These are phyloP conservation scores for Luidia sarsii DNA, from an alignment of 53 echinoderm and acorn worm genomes.

Conservation along the genomic window DNA sequence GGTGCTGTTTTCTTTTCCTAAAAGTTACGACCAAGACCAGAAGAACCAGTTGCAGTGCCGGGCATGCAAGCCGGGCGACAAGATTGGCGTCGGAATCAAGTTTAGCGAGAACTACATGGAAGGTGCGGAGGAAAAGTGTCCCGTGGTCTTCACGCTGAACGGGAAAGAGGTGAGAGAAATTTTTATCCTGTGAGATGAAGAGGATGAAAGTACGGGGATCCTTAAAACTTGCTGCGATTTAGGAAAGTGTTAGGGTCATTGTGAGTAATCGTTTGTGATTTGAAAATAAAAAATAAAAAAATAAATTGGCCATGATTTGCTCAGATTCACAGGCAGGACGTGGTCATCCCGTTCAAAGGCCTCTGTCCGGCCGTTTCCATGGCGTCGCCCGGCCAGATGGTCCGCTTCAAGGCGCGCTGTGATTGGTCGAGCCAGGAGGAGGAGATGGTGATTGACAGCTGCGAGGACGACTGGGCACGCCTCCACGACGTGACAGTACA, in stretches of 20 bases:
- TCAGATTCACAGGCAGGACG: conserved; percentile 42
- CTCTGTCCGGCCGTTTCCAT: conserved; percentile 88
- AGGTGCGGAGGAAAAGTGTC: conserved; percentile 59
- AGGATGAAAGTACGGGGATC: no score
- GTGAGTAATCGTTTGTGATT: no score
- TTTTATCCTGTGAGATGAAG: no score
- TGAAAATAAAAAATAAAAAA: no score
- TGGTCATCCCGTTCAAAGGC: conserved; percentile 69
- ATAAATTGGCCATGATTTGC: no score
- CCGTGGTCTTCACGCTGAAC: conserved; percentile 83
- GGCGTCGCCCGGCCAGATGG: conserved; percentile 70
- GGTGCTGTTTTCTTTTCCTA: no score
- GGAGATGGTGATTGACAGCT: conserved; percentile 89
- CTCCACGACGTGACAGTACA: conserved; percentile 84
- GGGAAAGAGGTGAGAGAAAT: conserved; percentile 95
- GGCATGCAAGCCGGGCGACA: conserved; percentile 60
- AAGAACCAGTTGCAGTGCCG: conserved; percentile 19
- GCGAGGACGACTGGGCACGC: conserved; percentile 88
- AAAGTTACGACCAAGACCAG: conserved; percentile 30
- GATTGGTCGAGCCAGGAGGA: conserved; percentile 89
- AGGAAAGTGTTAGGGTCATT: no score
- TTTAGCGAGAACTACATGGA: conserved; percentile 77
- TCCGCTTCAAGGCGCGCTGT: conserved; percentile 77
- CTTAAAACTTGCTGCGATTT: no score
- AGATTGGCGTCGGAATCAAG: conserved; percentile 85